phyloP scores from a whole-genome alignment of 2,888 invertebrate species.

The Cryptocephalus moraei region DNA sequence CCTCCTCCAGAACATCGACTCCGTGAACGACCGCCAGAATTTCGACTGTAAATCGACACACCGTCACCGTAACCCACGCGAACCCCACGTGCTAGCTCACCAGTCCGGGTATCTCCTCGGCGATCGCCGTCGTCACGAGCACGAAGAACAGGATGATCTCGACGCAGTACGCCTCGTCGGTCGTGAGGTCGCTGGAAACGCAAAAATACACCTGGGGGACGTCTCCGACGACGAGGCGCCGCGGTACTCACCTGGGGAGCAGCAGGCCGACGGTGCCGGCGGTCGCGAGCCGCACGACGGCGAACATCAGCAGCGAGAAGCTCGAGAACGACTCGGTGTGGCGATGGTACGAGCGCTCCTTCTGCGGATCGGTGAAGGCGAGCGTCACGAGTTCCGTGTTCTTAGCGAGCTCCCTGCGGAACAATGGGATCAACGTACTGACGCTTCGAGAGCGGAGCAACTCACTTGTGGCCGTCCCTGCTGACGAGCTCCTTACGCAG shows the following conservation, averaged over 20 bases:
- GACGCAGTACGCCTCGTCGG: slow-evolving; percentile 22
- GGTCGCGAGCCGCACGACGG: slow-evolving; percentile 49
- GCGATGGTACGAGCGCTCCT: slow-evolving; percentile 57
- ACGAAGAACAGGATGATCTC: slow-evolving; percentile 24
- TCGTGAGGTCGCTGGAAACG: slow-evolving; percentile 22
- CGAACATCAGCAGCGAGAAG: slow-evolving; percentile 51
- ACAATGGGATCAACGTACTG: too few species aligned
- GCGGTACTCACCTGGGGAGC: slow-evolving; percentile 41
- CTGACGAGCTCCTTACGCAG: slow-evolving; percentile 76
- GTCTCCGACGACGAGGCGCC: too few species aligned
- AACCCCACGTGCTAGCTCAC: slow-evolving; percentile 15
- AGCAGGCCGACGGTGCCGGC: slow-evolving; percentile 45
- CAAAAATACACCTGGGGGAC: neutral
- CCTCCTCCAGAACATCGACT: slow-evolving; percentile 45
- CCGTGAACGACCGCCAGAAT: slow-evolving; percentile 47
- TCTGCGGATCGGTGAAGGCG: slow-evolving; percentile 53
- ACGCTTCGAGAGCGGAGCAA: neutral
- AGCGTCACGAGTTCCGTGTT: slow-evolving; percentile 56
- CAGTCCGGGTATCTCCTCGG: slow-evolving; percentile 23
- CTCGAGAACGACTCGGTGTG: slow-evolving; percentile 58
- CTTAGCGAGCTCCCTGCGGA: slow-evolving; percentile 50
- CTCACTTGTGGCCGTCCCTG: slow-evolving; percentile 73
- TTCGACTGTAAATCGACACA: slow-evolving; percentile 35
- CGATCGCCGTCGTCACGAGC: slow-evolving; percentile 21
- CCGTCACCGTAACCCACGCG: neutral